Evolutionary conservation across 2,113 vertebrate species (phyloP).

Genomic region (Hypanus sabinus): DNA sequence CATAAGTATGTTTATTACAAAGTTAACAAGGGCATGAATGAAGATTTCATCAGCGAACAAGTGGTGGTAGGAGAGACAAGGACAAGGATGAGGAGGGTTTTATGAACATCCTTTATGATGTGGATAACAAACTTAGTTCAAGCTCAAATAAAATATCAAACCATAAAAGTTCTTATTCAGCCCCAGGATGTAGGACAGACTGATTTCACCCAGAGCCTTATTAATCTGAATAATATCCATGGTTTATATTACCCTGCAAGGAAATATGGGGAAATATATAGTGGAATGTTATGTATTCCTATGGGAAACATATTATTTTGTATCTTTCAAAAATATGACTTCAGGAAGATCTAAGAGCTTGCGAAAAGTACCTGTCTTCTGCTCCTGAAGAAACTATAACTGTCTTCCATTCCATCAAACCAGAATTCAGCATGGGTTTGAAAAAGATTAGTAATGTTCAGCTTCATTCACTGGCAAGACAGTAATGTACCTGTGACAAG

Average conservation of each 20-base stretch:
- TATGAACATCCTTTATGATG: too few species aligned
- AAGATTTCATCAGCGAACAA: too few species aligned
- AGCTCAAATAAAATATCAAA: too few species aligned
- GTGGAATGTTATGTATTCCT: background rate
- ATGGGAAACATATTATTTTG: background rate
- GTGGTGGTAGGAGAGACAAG: too few species aligned
- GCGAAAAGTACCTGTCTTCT: background rate
- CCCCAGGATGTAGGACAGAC: too few species aligned
- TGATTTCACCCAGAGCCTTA: background rate
- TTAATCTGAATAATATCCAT: background rate
- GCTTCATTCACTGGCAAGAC: background rate
- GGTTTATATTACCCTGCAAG: background rate
- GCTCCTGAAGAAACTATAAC: background rate
- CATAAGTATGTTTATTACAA: background rate
- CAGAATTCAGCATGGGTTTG: background rate
- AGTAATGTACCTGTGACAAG: background rate
- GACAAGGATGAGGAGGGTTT: too few species aligned
- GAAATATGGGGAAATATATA: background rate
- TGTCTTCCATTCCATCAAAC: background rate
- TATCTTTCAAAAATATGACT: background rate
- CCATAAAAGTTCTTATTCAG: too few species aligned
- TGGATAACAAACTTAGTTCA: too few species aligned
- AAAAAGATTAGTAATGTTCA: background rate
- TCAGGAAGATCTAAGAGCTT: background rate
- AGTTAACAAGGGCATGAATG: background rate